Base-by-base conservation (phyloP, 2,113 vertebrate species). In the Gymnobelideus leadbeateri region DNA sequence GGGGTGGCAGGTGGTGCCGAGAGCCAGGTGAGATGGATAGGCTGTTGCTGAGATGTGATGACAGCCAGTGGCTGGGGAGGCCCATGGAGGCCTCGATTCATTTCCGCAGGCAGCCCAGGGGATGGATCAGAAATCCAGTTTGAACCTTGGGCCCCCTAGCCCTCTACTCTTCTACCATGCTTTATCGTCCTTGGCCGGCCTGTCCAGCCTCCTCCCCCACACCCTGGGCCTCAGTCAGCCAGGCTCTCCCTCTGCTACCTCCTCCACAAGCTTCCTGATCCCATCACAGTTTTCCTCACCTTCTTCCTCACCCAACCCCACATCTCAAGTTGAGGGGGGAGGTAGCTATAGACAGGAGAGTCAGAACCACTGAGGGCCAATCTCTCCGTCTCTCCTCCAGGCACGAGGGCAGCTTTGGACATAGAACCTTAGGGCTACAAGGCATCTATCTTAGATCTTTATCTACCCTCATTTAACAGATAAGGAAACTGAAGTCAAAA, bases 61-160 rank as follows among this genome's bases (percentile, higher is more conserved):
- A 84, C n/a, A 37, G 68, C 68, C 68, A 84, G 68, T 84, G 68
- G 68, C 68, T 84, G 68, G 68, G 68, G n/a, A 84, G 68, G 68
- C 68, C 68, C 68, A 84, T 16, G 11, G n/a, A 84, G 68, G 68
- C 68, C 68, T 84, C 68, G 43, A 21, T 43, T 84, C 68, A 84
- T 84, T 84, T 84, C 68, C n/a, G 5, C 16, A 43, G n/a, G 37
- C 68, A 84, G 68, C 68, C 19, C 68, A 84, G 68, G n/a, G 68
- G 68, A 84, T 84, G 68, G 68, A 84, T 84, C 68, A 84, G 68
- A 84, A 84, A 84, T 84, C 68, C 68, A 84, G 37, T 7, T 84
- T 84, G n/a, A 84, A 84, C 68, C n/a, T 7, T 84, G 68, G 68
- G 68, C 68, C n/a, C 37, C 68, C 68, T 84, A 43, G 43, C 68